These are phyloP conservation scores for Drosophila merina DNA, from an alignment of 2,888 invertebrate species.

Conservation along the genomic window DNA sequence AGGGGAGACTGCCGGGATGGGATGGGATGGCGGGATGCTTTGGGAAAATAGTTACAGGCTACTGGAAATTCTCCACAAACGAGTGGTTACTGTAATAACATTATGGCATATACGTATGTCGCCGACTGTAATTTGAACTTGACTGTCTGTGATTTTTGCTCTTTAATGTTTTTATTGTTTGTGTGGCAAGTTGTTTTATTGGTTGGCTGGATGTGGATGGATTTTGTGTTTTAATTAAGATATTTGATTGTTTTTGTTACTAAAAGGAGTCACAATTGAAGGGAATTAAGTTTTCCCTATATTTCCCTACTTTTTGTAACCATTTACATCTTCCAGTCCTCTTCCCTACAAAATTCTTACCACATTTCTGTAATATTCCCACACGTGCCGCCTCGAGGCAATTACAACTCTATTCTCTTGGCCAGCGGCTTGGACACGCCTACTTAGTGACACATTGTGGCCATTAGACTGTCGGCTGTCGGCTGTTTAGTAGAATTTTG, in stretches of 20 bases:
- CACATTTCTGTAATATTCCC: slow-evolving; percentile 16
- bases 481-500: slow-evolving; percentile 14
- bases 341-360: not conserved
- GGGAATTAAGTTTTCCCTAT: not conserved
- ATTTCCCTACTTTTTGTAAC: not conserved
- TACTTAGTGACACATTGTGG: slow-evolving; percentile 36
- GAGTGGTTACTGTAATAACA: slow-evolving; percentile 6
- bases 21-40: slow-evolving; percentile 2
- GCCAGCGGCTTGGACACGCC: slow-evolving; percentile 12
- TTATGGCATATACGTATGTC: slow-evolving; percentile 22
- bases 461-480: slow-evolving; percentile 8
- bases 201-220: not conserved
- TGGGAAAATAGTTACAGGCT: slow-evolving; percentile 30
- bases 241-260: not conserved
- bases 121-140: not conserved
- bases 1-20: not conserved
- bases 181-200: not conserved
- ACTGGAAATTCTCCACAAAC: slow-evolving; percentile 19
- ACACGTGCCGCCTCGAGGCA: slow-evolving; percentile 31
- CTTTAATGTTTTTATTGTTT: slow-evolving; percentile 19
- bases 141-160: slow-evolving; percentile 16
- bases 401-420: slow-evolving; percentile 23
- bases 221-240: not conserved
- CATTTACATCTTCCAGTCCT: too few relatives aligned
- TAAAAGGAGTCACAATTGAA: too few relatives aligned